Conservation (phyloP, 2,113 vertebrate species). For the Dendropsophus ebraccatus region DNA sequence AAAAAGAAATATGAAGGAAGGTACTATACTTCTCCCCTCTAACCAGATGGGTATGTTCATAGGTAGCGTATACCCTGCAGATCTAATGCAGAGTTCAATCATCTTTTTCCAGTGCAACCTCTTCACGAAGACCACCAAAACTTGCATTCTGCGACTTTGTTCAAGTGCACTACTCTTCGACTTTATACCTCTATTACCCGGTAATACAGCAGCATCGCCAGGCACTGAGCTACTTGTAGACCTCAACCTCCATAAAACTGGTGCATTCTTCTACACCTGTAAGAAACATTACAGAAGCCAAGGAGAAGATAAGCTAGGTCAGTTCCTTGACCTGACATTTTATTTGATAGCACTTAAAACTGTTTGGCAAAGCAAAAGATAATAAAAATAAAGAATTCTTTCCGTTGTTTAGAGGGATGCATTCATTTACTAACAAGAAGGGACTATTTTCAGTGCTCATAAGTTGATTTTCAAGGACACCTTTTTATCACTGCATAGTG, state of each 20-base stretch:
- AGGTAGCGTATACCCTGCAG: too few species aligned
- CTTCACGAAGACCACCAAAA: too few species aligned
- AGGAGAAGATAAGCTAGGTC: background rate
- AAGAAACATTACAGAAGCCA: conserved; percentile 20
- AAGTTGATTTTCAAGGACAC: conserved; percentile 6
- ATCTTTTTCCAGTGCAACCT: too few species aligned
- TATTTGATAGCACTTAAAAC: background rate
- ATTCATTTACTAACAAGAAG: background rate
- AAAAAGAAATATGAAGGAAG: too few species aligned
- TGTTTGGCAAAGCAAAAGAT: background rate
- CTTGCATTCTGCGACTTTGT: too few species aligned
- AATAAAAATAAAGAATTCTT: background rate
- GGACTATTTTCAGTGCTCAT: background rate
- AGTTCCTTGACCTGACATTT: conserved; percentile 8
- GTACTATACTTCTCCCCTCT: too few species aligned
- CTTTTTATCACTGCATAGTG: conserved; percentile 4
- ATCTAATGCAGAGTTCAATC: too few species aligned
- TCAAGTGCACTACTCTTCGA: too few species aligned
- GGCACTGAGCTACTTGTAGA: background rate
- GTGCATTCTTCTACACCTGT: background rate
- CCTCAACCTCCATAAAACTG: background rate
- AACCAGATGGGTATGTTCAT: too few species aligned
- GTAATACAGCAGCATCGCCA: too few species aligned
- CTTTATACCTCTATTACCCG: too few species aligned
- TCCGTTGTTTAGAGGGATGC: background rate